Evolutionary conservation across 2,113 vertebrate genomes (phyloP).

Genomic region (Phycodurus eques): DNA sequence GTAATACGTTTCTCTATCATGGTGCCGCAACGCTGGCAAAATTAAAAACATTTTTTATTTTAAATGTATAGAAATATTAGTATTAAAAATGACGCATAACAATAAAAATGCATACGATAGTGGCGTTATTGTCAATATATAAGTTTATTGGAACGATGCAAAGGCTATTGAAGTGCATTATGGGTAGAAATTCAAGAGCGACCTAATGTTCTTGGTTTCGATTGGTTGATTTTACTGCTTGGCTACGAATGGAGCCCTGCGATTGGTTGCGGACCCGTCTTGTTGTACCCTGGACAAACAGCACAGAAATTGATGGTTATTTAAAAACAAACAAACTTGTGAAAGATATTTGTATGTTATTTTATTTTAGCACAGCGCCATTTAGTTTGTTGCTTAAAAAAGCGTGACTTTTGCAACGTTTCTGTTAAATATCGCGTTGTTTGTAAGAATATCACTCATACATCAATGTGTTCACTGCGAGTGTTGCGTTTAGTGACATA

Average conservation of each 20-base stretch:
- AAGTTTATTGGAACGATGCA: background rate
- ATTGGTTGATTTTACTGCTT: background rate
- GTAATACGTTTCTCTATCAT: background rate
- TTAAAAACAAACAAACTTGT: no score
- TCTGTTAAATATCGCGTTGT: no score
- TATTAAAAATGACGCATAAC: no score
- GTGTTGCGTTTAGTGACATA: no score
- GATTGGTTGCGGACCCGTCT: background rate
- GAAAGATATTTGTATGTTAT: no score
- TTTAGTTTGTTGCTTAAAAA: no score
- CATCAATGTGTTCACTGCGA: no score
- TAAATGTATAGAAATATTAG: background rate
- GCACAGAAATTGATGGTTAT: background rate
- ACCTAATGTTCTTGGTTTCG: background rate
- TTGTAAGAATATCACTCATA: no score
- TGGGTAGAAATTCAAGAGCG: background rate
- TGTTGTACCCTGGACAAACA: background rate
- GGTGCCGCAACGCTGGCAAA: background rate
- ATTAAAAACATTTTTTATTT: background rate
- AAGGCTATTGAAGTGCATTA: background rate
- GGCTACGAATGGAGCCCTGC: background rate
- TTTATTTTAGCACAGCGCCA: no score
- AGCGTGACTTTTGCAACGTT: no score
- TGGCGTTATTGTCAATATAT: background rate
- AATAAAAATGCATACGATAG: background rate